Base-by-base conservation (phyloP, 2,888 invertebrate species). In the Nebria salina region DNA sequence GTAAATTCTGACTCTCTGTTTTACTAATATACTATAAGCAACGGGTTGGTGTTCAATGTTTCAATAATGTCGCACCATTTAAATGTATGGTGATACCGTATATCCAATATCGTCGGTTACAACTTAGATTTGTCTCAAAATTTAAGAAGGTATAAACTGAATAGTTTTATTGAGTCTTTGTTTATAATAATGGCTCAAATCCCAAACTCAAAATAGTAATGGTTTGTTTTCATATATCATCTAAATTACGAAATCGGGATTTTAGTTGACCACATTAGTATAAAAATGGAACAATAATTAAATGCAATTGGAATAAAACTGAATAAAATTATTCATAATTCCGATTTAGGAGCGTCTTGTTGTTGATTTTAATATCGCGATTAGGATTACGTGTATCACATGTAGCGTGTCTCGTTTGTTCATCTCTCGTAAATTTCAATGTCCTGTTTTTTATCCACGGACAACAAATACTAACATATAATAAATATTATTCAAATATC, bases 1-100 rank as follows among this genome's bases (percentile, higher is more conserved):
- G 81, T 72, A 76, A 76, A 72, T 81, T 81, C 81, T 76, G 72
- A 81, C 81, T 81, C 80, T 80, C 81, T 81, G 81, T 81, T 79
- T 66, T 34, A 64, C 73, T 73, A 77, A 72, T 34, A 26, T 26
- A 20, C 25, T 15, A 75, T 43, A 72, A 72, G 41, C 42, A 78
- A 74, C 75, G 75, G 79, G 70, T 80, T 66, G 74, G 26, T 78
- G 74, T 75, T 73, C 73, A 73, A 41, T 73, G 73, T 73, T 73
- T 34, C 9, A 43, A 73, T 73, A 72, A 77, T 77, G 26, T 70
- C 77, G 72, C 68, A 77, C 43, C 72, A 77, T 64, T 54, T 54
- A 54, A 54, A 54, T 7, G 54, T 68, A 68, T 42, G 15, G 43
- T 68, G 41, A 8, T 65, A 54, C 54, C 54, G 54, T 54, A 13